Evolutionary conservation across 2,888 invertebrate genomes (phyloP).

Genomic region (Archips xylosteana): DNA sequence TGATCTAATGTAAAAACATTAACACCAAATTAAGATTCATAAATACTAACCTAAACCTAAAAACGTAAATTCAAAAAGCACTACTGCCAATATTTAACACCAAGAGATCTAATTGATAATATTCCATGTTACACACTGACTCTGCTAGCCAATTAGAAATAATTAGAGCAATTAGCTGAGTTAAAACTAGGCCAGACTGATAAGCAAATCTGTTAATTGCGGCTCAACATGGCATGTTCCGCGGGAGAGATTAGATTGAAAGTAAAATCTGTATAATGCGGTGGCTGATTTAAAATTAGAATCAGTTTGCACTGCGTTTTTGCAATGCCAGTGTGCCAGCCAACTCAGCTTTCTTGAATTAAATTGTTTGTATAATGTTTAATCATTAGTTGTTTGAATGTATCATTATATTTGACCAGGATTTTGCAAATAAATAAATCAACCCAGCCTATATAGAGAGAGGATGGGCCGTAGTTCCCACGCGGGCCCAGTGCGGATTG

Average conservation of each 20-base stretch:
- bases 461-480: too few relatives aligned
- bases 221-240: background rate
- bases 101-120: conserved; percentile 20
- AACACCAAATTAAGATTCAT: too few relatives aligned
- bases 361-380: background rate
- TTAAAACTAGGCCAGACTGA: conserved; percentile 29
- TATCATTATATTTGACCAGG: too few relatives aligned
- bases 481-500: too few relatives aligned
- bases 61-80: background rate
- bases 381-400: background rate
- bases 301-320: background rate
- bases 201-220: conserved; percentile 25
- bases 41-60: background rate
- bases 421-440: background rate
- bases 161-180: conserved; percentile 29
- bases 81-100: conserved; percentile 8
- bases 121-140: conserved; percentile 13
- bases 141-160: conserved; percentile 4
- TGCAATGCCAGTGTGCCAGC: background rate
- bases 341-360: background rate
- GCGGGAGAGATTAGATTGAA: background rate
- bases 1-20: too few relatives aligned
- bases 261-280: conserved; percentile 25
- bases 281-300: conserved; percentile 24
- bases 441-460: too few relatives aligned